Conservation (phyloP, 1,140 invertebrate genomes). For the Argopecten irradians region DNA sequence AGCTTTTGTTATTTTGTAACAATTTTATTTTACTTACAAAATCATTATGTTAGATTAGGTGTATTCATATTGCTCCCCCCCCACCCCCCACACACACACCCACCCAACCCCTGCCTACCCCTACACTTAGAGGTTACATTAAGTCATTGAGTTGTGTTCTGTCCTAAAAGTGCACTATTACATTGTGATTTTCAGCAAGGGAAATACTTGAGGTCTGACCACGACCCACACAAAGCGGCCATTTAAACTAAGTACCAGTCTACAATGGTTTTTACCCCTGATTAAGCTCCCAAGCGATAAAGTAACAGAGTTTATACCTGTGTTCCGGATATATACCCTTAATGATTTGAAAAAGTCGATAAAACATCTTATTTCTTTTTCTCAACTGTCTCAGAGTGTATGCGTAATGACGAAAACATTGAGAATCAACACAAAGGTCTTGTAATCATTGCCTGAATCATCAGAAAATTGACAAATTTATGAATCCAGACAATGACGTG, state of each 20-base stretch:
- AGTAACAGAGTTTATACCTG: not conserved
- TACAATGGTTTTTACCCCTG: not conserved
- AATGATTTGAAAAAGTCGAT: not conserved
- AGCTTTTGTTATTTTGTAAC: too few species aligned
- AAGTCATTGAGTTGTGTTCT: not conserved
- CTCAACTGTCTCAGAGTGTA: not conserved
- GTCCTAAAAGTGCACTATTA: not conserved
- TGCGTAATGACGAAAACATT: not conserved
- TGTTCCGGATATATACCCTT: not conserved
- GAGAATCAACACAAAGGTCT: slow-evolving; percentile 5
- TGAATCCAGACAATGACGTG: slow-evolving; percentile 4
- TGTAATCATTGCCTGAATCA: not conserved
- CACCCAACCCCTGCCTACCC: too few species aligned
- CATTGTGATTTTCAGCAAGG: not conserved
- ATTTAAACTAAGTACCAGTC: not conserved
- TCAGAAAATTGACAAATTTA: slow-evolving; percentile 11
- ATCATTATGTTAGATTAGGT: too few species aligned
- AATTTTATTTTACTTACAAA: too few species aligned
- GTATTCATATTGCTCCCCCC: too few species aligned
- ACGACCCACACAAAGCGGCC: not conserved
- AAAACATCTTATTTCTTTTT: slow-evolving; percentile 13
- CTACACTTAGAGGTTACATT: too few species aligned
- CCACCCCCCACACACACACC: too few species aligned
- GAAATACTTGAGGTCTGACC: not conserved
- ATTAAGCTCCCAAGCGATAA: not conserved